Conservation (phyloP, 2,797 vertebrate species). For the Pseudochaenichthys georgianus region DNA sequence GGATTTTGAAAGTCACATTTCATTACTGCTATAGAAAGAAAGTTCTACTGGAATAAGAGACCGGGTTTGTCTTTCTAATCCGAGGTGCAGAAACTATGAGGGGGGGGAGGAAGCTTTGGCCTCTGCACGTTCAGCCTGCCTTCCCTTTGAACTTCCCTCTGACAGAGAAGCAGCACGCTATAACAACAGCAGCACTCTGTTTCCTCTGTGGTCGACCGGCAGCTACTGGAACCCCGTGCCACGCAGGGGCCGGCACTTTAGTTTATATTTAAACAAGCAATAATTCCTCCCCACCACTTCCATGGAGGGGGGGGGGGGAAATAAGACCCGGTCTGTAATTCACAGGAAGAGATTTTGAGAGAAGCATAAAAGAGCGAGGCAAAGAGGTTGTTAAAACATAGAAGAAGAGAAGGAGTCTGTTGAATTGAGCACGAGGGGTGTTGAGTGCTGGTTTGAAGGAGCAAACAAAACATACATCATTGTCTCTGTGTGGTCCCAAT, state of each 20-base stretch:
- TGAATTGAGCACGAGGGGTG: conserved; percentile 54
- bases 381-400: conserved; percentile 82
- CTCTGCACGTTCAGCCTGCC: conserved; percentile 47
- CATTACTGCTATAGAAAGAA: not conserved
- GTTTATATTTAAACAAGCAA: conserved; percentile 86
- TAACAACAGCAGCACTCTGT: conserved; percentile 84
- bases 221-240: conserved; percentile 77
- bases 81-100: conserved; percentile 65
- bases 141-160: conserved; percentile 69
- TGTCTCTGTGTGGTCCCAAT: conserved; percentile 59
- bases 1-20: conserved; percentile 5
- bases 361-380: conserved; percentile 67
- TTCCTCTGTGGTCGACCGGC: conserved; percentile 82
- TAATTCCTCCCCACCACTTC: conserved; percentile 83
- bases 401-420: conserved; percentile 66
- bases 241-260: conserved; percentile 75
- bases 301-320: conserved; percentile 56
- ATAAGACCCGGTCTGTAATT: conserved; percentile 78
- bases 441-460: conserved; percentile 55
- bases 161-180: conserved; percentile 58
- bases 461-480: conserved; percentile 70
- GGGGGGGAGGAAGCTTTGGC: conserved; percentile 53
- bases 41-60: conserved; percentile 22
- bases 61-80: conserved; percentile 49
- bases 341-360: conserved; percentile 75